Conservation (phyloP, 1,140 invertebrate species). For the Bombus confusus region DNA sequence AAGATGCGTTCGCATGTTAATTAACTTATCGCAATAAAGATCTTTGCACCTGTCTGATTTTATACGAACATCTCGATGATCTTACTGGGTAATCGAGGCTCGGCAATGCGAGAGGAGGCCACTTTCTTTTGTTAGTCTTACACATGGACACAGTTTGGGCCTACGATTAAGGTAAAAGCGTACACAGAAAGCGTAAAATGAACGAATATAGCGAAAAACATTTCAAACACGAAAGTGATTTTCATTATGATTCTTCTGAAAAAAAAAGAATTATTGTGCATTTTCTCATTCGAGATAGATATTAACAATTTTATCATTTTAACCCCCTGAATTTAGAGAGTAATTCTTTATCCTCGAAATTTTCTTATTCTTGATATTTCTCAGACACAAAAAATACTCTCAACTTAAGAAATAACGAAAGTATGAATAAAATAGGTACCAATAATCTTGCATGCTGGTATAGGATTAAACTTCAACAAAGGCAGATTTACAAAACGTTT, state of each 20-base stretch:
- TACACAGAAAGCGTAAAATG: slow-evolving; percentile 41
- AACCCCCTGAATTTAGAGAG: too few relatives aligned
- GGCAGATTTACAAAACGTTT: too few relatives aligned
- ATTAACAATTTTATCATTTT: too few relatives aligned
- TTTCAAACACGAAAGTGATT: background rate
- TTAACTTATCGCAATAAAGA: background rate
- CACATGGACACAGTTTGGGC: background rate
- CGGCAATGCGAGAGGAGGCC: background rate
- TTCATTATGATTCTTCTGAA: background rate
- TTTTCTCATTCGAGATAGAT: too few relatives aligned
- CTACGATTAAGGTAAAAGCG: slow-evolving; percentile 35
- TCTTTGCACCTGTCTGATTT: background rate
- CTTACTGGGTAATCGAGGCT: background rate
- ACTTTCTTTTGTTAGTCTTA: slow-evolving; percentile 35
- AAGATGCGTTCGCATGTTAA: background rate
- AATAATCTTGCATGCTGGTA: too few relatives aligned
- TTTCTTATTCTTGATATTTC: too few relatives aligned
- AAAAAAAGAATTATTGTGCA: background rate
- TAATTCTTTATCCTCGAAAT: too few relatives aligned
- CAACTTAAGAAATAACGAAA: too few relatives aligned
- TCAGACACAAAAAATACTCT: too few relatives aligned
- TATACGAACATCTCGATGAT: background rate
- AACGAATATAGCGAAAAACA: background rate
- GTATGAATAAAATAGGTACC: too few relatives aligned
- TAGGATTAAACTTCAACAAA: too few relatives aligned